Percentiles rank a stretch among this genome's conserved stretches.
Evolutionary conservation across 2,888 invertebrate species (phyloP).

Genomic region (Papilio demoleus): DNA sequence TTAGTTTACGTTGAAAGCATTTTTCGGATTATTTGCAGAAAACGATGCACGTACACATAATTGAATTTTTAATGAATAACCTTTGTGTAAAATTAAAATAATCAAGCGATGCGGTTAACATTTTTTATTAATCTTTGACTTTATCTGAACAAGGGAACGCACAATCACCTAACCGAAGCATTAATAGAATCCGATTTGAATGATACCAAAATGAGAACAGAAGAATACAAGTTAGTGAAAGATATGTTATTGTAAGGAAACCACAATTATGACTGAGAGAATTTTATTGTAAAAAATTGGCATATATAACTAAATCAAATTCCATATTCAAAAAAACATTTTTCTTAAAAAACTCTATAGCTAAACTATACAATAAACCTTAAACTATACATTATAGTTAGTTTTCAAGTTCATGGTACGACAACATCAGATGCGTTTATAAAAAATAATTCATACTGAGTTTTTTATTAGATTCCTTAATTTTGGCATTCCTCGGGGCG

Average conservation of each 20-base stretch:
- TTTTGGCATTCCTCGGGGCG: slow-evolving; percentile 41
- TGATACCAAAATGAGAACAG: not conserved
- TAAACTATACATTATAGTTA: no score
- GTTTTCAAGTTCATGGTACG: not conserved
- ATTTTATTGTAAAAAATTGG: no score
- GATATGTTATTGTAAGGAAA: no score
- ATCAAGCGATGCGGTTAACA: not conserved
- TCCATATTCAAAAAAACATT: no score
- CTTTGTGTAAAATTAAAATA: not conserved
- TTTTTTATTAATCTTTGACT: not conserved
- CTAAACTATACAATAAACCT: no score
- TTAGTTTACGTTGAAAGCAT: slow-evolving; percentile 28
- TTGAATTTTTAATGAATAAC: not conserved
- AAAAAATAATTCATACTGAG: not conserved
- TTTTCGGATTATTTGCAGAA: slow-evolving; percentile 13
- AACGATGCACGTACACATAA: not conserved
- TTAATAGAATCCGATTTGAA: not conserved
- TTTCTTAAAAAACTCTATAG: no score
- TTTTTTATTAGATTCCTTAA: slow-evolving; percentile 3
- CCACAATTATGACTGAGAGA: no score
- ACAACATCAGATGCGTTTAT: not conserved
- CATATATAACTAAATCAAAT: no score
- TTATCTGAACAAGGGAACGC: no score
- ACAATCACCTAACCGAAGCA: no score
- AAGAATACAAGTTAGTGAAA: no score